These are phyloP conservation scores for Chromoteleia sp. DNA, from an alignment of 2,888 invertebrate genomes.

Conservation along the genomic window DNA sequence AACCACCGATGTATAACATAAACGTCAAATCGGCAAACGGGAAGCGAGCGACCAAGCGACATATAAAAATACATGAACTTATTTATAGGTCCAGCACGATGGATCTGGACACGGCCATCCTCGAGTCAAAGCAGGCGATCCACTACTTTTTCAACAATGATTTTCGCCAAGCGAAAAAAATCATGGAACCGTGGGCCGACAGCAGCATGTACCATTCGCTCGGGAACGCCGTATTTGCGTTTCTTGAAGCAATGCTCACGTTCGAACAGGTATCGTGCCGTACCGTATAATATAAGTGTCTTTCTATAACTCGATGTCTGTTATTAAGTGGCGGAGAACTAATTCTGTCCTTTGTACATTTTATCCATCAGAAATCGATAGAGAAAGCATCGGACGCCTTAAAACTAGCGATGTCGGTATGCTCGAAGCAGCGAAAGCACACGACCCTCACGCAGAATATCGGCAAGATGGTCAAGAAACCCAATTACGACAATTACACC, in stretches of 20 bases:
- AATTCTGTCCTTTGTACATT: slow-evolving; percentile 32
- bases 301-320: slow-evolving; percentile 4
- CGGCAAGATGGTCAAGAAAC: slow-evolving; percentile 92
- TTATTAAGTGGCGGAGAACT: slow-evolving; percentile 17
- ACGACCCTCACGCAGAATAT: slow-evolving; percentile 91
- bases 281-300: slow-evolving; percentile 19
- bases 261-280: slow-evolving; percentile 88
- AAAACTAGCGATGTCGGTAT: slow-evolving; percentile 92
- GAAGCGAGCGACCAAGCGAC: not conserved
- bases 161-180: slow-evolving; percentile 91
- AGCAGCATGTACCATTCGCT: slow-evolving; percentile 96
- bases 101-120: slow-evolving; percentile 89
- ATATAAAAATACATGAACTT: slow-evolving; percentile 24
- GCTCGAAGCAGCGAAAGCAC: slow-evolving; percentile 89
- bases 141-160: slow-evolving; percentile 96
- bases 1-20: slow-evolving; percentile 23
- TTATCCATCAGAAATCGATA: slow-evolving; percentile 86
- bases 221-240: slow-evolving; percentile 94
- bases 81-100: slow-evolving; percentile 85
- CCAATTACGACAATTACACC: slow-evolving; percentile 91
- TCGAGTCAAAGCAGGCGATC: slow-evolving; percentile 92
- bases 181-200: slow-evolving; percentile 92
- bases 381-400: slow-evolving; percentile 90
- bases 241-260: slow-evolving; percentile 96
- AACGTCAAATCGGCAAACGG: slow-evolving; percentile 2